A percentile compares a stretch with the other conserved stretches of the same genome.
Conservation (phyloP, 1,140 invertebrate genomes). For the Leptinotarsa lineolata region DNA sequence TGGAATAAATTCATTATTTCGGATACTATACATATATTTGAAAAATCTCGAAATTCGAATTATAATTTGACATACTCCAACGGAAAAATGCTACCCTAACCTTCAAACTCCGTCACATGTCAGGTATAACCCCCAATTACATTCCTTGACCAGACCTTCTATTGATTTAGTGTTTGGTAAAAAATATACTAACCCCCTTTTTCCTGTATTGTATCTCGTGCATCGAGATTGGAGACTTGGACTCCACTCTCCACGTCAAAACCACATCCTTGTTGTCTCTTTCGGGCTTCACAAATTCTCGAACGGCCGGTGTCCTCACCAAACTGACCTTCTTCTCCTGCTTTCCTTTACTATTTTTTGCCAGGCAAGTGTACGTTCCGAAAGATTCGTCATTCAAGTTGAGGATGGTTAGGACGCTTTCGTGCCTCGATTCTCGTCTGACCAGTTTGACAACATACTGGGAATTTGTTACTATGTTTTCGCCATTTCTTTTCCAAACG, state of each 20-base stretch:
- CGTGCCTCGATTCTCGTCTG: conserved; percentile 27
- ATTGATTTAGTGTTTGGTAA: too few species aligned
- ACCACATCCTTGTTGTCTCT: conserved; percentile 37
- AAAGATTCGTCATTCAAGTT: conserved; percentile 41
- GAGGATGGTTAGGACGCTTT: conserved; percentile 39
- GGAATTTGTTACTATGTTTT: conserved; percentile 35
- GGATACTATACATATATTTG: too few species aligned
- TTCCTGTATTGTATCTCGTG: conserved; percentile 47
- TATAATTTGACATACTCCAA: too few species aligned
- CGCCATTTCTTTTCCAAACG: conserved; percentile 41
- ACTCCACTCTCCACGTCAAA: conserved; percentile 48
- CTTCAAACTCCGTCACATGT: too few species aligned
- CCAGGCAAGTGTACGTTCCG: conserved; percentile 44
- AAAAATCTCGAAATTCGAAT: too few species aligned
- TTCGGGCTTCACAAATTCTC: conserved; percentile 36
- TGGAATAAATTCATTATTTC: too few species aligned
- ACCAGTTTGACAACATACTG: conserved; percentile 29
- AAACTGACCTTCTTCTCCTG: conserved; percentile 35
- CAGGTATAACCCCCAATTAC: too few species aligned
- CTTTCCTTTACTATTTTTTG: conserved; percentile 37
- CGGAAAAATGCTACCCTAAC: too few species aligned
- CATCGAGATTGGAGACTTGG: conserved; percentile 39
- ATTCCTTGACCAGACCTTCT: too few species aligned
- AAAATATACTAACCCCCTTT: conserved; percentile 43
- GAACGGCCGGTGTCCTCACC: conserved; percentile 36